Conservation (phyloP, 2,888 invertebrate species). For the Hartigia nigra region DNA sequence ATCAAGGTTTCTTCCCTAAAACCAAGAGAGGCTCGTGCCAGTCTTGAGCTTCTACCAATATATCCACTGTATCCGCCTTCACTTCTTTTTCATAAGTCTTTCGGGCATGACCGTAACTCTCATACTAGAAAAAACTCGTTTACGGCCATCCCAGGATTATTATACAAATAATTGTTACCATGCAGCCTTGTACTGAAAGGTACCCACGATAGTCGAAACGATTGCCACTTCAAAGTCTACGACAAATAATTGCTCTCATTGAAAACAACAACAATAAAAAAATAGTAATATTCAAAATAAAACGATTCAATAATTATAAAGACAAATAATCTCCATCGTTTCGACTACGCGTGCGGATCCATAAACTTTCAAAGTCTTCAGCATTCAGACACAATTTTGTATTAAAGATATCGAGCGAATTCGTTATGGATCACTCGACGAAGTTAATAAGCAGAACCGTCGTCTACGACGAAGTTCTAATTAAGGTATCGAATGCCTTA, state of each 20-base stretch:
- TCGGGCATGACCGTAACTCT: constrained; percentile 27
- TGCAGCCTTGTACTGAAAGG: neutral
- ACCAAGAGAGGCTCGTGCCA: constrained; percentile 35
- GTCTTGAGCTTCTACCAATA: constrained; percentile 22
- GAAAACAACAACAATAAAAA: too few relatives aligned
- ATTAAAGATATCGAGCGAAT: neutral
- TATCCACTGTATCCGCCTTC: neutral
- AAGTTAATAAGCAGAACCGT: neutral
- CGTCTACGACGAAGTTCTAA: neutral
- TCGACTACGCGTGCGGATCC: neutral
- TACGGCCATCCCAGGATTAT: constrained; percentile 25
- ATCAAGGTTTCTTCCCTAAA: constrained; percentile 60
- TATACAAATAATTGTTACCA: neutral
- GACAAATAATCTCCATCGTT: too few relatives aligned
- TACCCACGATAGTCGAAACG: neutral
- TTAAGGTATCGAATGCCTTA: constrained; percentile 7
- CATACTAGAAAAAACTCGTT: constrained; percentile 10
- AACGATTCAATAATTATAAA: too few relatives aligned
- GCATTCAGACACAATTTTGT: neutral
- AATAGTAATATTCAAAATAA: too few relatives aligned
- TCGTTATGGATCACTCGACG: neutral
- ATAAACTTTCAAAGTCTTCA: neutral
- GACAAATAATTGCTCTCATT: neutral
- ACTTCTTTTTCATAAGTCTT: constrained; percentile 5
- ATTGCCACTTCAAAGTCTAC: neutral